Percentiles rank a stretch among this genome's conserved stretches.
Conservation (phyloP, 2,113 vertebrate genomes). For the Neopipo cinnamomea region DNA sequence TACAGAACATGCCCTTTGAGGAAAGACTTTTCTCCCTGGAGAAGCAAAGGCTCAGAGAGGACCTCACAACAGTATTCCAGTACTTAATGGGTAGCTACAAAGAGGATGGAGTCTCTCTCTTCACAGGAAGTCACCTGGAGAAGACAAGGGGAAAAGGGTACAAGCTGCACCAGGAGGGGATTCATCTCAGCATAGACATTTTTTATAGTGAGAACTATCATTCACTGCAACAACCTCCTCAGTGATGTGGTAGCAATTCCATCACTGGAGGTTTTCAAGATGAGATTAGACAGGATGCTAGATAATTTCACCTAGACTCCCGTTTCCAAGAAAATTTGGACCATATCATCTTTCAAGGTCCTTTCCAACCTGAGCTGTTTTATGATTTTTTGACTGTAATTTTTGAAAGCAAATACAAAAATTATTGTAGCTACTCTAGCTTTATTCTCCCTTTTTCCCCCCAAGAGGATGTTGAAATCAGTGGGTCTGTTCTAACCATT, state of each 20-base stretch:
- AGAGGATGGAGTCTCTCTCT: neutral
- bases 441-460: fast-evolving
- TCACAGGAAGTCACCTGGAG: neutral
- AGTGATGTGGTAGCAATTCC: neutral
- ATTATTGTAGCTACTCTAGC: neutral
- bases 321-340: neutral
- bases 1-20: neutral
- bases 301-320: neutral
- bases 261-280: neutral
- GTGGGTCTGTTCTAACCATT: neutral
- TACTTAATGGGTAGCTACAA: neutral
- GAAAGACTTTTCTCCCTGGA: neutral
- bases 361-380: neutral
- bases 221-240: neutral
- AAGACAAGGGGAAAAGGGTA: neutral
- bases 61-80: neutral
- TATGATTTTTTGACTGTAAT: neutral
- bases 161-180: fast-evolving
- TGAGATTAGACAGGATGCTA: neutral
- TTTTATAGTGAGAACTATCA: neutral
- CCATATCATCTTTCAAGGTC: neutral
- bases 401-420: neutral
- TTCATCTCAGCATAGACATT: neutral
- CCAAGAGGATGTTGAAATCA: neutral
- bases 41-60: neutral